Base-by-base conservation (phyloP, 2,113 vertebrate genomes). In the Corydoras sp. region DNA sequence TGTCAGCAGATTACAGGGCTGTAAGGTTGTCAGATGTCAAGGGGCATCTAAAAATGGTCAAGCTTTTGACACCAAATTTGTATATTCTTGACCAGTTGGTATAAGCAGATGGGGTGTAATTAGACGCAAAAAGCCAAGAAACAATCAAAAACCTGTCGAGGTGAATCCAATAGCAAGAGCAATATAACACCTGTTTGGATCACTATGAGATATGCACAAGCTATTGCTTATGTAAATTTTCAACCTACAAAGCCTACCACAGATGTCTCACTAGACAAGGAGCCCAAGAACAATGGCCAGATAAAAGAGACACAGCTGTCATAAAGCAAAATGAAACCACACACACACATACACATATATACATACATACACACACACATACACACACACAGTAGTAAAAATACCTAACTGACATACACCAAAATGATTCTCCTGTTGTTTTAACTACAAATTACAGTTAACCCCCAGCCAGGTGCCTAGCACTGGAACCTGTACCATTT, bases 251-350 rank as follows among this genome's bases (percentile, higher is more conserved):
- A 43, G 30, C 4, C 24, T 18, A 53, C 7, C 3, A 35, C n/a
- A 51, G 30, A 54, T 62, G 15, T 55, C 60, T 51, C 62, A 50
- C 24, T 65, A 65, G 18, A 24, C 15, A 65, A 50, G 15, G 11
- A 50, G 10, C 12, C 15, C 18, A 15, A 56, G 51, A 35, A 24
- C 5, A 14, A 18, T 9, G n/a, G 24, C 11, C 15, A 18, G 15
- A 54, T 35, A 15, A 71, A 53, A 49, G 24, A 48, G 59, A 10
- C 30, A 62, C 15, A 49, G 29, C 24, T 55, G 5, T 7, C 31
- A 55, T 6, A 30, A 71, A 35, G 13, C 10, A 10, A 53, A n/a
- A 51, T 7, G 7, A 43, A 29, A 9, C 2, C 3, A 43, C 24
- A 64, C 43, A 64, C 10, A 29, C 15, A 10, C 10, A 65, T 3